These are phyloP conservation scores for Chaetorhynchus papuensis DNA, from an alignment of 2,113 vertebrate genomes.

Conservation along the genomic window DNA sequence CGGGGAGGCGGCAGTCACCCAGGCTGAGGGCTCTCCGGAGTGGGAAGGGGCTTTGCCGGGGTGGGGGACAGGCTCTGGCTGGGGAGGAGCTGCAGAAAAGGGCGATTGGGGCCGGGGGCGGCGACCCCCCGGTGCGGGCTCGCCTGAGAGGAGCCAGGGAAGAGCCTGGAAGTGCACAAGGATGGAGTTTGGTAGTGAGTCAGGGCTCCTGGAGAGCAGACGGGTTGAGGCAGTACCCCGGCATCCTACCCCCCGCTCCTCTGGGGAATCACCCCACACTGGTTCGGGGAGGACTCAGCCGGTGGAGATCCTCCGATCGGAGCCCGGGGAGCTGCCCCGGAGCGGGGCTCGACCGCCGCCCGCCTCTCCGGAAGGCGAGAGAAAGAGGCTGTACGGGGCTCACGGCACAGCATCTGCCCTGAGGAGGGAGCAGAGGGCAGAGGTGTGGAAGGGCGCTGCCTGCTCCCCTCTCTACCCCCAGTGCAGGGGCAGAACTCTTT, in stretches of 20 bases:
- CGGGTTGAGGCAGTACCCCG: not conserved
- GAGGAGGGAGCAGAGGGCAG: not conserved
- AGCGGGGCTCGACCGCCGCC: not conserved
- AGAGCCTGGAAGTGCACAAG: not conserved
- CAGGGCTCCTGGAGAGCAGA: not conserved
- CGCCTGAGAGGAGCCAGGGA: not conserved
- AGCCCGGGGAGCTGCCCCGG: not conserved
- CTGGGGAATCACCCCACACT: not conserved
- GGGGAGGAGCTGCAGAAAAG: not conserved
- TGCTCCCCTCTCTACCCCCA: not conserved
- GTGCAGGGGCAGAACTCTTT: fast-evolving
- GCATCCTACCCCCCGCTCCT: no score
- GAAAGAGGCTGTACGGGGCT: not conserved
- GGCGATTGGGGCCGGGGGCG: no score
- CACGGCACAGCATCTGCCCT: not conserved
- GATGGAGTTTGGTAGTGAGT: not conserved
- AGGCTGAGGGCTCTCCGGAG: not conserved
- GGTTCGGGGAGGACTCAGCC: not conserved
- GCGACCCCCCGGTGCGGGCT: not conserved
- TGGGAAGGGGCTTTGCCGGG: not conserved
- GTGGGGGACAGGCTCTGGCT: not conserved
- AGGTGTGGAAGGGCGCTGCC: not conserved
- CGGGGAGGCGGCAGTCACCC: no score
- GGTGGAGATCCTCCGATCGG: not conserved
- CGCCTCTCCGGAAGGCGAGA: no score